Conservation (phyloP, 2,113 vertebrate genomes). For the Pithys albifrons region DNA sequence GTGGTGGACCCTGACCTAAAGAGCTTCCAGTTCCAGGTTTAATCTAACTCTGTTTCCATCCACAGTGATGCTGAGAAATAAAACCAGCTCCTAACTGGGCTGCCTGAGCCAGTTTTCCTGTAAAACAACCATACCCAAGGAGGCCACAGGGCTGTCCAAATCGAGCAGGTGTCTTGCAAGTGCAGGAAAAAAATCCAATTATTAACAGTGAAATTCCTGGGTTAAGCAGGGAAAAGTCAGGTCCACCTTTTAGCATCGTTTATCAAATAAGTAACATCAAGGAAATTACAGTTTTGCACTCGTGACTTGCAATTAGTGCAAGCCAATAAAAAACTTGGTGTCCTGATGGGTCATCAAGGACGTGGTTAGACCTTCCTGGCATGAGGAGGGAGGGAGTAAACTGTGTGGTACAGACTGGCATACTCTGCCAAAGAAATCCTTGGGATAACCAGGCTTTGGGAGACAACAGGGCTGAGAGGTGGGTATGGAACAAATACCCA, state of each 20-base stretch:
- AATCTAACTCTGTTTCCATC: not conserved
- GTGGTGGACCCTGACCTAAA: not conserved
- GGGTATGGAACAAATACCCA: not conserved
- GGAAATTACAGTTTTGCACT: constrained; percentile 24
- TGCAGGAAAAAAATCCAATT: not conserved
- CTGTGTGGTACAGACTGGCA: not conserved
- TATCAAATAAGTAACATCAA: not conserved
- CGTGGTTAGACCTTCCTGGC: constrained; percentile 6
- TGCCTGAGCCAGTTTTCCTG: not conserved
- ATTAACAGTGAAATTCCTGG: not conserved
- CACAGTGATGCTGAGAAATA: not conserved
- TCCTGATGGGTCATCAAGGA: constrained; percentile 48
- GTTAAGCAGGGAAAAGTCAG: not conserved
- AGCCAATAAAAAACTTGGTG: not conserved
- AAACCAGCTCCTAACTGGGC: not conserved
- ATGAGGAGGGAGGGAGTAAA: constrained; percentile 23
- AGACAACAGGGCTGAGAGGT: not conserved
- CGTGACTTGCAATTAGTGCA: constrained; percentile 27
- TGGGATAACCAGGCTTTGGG: not conserved
- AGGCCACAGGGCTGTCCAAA: not conserved
- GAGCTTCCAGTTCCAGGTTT: not conserved
- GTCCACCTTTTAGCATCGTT: not conserved
- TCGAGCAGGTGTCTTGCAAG: not conserved
- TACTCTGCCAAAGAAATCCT: not conserved
- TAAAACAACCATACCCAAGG: not conserved